Conservation (phyloP, 2,888 invertebrate genomes). For the Diaprepes abbreviatus region DNA sequence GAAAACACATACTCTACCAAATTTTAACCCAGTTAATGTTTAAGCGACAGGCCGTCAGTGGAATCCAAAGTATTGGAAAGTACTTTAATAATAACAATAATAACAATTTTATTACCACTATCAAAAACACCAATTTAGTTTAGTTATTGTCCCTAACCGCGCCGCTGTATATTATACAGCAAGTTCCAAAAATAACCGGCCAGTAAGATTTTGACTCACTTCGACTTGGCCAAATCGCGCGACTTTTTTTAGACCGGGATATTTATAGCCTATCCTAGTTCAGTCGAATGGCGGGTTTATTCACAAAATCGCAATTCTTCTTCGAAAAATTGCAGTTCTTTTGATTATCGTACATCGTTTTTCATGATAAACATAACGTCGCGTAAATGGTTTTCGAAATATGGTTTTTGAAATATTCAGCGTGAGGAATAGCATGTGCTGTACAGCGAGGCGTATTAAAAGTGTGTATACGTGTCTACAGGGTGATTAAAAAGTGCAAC, state of each 20-base stretch:
- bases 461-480: slow-evolving; percentile 56
- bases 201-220: slow-evolving; percentile 34
- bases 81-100: too few species aligned
- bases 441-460: slow-evolving; percentile 58
- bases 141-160: too few species aligned
- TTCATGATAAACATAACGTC: neutral
- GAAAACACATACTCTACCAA: too few species aligned
- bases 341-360: neutral
- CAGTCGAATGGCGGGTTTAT: slow-evolving; percentile 32
- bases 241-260: slow-evolving; percentile 53
- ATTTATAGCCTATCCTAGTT: slow-evolving; percentile 36
- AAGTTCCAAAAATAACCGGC: slow-evolving; percentile 35
- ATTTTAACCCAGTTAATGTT: too few species aligned
- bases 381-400: slow-evolving; percentile 5
- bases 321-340: slow-evolving; percentile 1
- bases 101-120: too few species aligned
- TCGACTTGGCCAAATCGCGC: slow-evolving; percentile 63
- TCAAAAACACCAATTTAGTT: too few species aligned
- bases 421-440: slow-evolving; percentile 54
- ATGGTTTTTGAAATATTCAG: slow-evolving; percentile 33
- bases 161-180: slow-evolving; percentile 30
- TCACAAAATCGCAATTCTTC: slow-evolving; percentile 18
- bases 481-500: slow-evolving; percentile 13
- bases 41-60: too few species aligned
- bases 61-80: too few species aligned